Conservation (phyloP, 2,113 vertebrate species). For the Tragelaphus strepsiceros region DNA sequence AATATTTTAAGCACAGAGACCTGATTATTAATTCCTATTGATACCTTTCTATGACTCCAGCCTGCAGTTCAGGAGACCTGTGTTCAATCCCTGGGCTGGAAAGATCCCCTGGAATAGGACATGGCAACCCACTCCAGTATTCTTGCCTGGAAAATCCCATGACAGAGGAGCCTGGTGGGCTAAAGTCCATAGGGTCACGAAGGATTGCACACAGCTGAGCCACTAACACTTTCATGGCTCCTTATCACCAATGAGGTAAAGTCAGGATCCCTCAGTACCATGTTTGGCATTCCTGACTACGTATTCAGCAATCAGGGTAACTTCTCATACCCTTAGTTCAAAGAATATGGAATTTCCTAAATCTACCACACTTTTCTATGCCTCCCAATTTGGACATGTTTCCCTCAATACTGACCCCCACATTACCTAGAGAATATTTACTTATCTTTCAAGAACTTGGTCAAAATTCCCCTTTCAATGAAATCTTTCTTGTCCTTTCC, state of each 20-base stretch:
- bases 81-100: not conserved
- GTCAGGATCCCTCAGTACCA: not conserved
- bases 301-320: not conserved
- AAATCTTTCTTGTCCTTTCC: not conserved
- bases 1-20: not conserved
- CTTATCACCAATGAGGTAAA: not conserved
- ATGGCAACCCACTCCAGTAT: not conserved
- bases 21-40: not conserved
- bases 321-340: not conserved
- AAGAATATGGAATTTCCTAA: not conserved
- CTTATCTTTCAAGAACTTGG: not conserved
- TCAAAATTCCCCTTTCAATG: not conserved
- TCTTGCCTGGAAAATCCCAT: not conserved
- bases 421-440: not conserved
- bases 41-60: not conserved
- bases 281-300: not conserved
- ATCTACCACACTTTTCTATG: not conserved
- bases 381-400: not conserved
- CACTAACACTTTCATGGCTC: not conserved
- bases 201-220: not conserved
- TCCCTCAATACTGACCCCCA: not conserved
- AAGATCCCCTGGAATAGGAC: not conserved
- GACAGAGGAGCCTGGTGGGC: not conserved
- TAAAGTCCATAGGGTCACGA: not conserved
- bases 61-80: not conserved